Base-by-base conservation (phyloP, 2,113 vertebrate species). In the Pristiophorus japonicus region DNA sequence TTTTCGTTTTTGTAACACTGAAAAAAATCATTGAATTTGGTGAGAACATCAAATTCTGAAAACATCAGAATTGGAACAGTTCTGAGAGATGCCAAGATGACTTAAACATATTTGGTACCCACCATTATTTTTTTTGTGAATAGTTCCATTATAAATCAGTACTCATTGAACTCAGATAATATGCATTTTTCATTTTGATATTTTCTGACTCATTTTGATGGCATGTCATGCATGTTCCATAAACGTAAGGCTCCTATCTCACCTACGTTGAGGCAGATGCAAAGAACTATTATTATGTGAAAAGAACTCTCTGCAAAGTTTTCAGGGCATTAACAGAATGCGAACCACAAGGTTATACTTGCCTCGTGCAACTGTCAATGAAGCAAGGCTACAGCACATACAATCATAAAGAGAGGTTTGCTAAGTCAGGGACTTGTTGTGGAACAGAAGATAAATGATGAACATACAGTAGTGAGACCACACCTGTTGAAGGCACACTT, bases 401-500 rank as follows among this genome's bases (percentile, higher is more conserved):
- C 97, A 97, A 97, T 97, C 97, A 81, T 51, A 95, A n/a, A n/a
- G 94, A 38, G 59, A 95, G 96, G 84, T 96, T 95, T 0, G 63
- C 95, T 3, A 96, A 97, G 97, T 98, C 98, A 98, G 98, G 98
- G 98, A 97, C 97, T 96, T 96, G 34, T 96, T 96, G 96, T 0
- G n/a, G 95, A 81, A 96, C 95, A 96, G 7, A 96, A 38, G 22
- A 96, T 96, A 42, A 62, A 95, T 95, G 96, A 96, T 96, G 0
- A 62, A 95, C 96, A 27, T 45, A 45, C 90, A 45, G 96, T 65
- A 96, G 96, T 95, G 96, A 7, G 97, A 97, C 97, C 98, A 97
- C 98, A 98, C 98, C 97, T 97, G 97, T 96, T 96, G 96, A 96
- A 96, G 97, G 96, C 98, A 97, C 97, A 96, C 97, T 97, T 97